Evolutionary conservation across 2,888 invertebrate genomes (phyloP).

Genomic region (Plebejus anna): DNA sequence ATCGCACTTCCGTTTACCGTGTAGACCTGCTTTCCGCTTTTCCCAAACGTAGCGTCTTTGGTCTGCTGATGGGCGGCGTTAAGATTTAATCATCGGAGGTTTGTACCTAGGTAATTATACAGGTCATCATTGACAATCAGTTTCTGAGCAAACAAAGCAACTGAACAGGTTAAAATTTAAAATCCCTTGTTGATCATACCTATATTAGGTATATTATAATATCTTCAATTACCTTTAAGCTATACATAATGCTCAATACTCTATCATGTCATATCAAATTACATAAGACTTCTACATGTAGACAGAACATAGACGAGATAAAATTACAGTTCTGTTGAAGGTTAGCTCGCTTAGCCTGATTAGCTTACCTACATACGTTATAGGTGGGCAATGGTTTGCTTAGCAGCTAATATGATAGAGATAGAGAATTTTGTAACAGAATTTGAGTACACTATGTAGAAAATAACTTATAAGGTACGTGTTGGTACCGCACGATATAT

Average conservation of each 20-base stretch:
- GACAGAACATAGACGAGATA: not conserved
- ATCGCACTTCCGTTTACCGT: too few species aligned
- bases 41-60: too few species aligned
- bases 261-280: not conserved
- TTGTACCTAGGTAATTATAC: not conserved
- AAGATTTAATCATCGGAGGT: too few species aligned
- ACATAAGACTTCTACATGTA: not conserved
- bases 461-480: too few species aligned
- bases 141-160: not conserved
- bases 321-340: slow-evolving; percentile 8
- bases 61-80: too few species aligned
- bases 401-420: too few species aligned
- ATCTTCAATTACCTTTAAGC: not conserved
- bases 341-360: not conserved
- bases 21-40: too few species aligned
- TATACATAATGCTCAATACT: not conserved
- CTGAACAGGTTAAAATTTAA: not conserved
- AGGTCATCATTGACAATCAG: not conserved
- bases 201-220: too few species aligned
- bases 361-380: not conserved
- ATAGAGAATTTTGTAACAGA: too few species aligned
- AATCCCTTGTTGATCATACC: not conserved
- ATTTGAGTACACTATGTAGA: too few species aligned
- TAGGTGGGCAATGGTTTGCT: not conserved
- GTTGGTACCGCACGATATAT: too few species aligned